Base-by-base conservation (phyloP, 2,888 invertebrate genomes). In the Pachymerium ferrugineum region DNA sequence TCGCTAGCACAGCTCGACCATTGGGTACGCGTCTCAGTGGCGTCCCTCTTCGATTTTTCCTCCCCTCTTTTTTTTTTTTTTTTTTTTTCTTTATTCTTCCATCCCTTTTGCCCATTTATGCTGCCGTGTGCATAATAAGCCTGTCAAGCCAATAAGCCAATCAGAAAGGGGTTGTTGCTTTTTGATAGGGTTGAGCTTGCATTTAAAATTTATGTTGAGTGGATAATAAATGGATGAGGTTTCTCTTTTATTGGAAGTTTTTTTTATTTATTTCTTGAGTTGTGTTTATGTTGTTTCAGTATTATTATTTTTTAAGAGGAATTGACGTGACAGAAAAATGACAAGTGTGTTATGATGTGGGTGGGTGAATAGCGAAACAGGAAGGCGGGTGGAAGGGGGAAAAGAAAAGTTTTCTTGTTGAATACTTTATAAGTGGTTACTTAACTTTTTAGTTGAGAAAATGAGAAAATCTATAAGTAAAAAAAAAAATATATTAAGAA, bases 281-380 rank as follows among this genome's bases (percentile, higher is more conserved):
- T 10, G 25, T 22, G 62, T 10, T 22, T 62, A n/a, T 25, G 22
- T 54, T 54, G 25, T 62, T 62, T 62, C 28, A 12, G 25, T 62
- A n/a, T 62, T 62, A 28, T 62, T 62, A 62, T 62, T 62, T 22
- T 62, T 62, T 62, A 62, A 62, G 28, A 28, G 62, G 62, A 62
- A 62, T 62, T 62, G 62, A 62, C 62, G 62, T 62, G 62, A 62
- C 62, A 62, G 62, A 28, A 28, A 62, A 62, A 62, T 62, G 62
- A 62, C 62, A 62, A 62, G 62, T 62, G 62, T 62, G 25, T 22
- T 25, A n/a, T 25, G 28, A 12, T 62, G 28, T 62, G 62, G 62
- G 62, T 62, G 62, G 22, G 3, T 62, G 38, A 38, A 16, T 16
- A 38, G 16, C 14, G 38, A 38, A 28, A n/a, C 28, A n/a, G 22